Percentiles rank a stretch among this genome's conserved stretches.
Evolutionary conservation across 2,113 vertebrate genomes (phyloP).

Genomic region (Gila orcuttii): DNA sequence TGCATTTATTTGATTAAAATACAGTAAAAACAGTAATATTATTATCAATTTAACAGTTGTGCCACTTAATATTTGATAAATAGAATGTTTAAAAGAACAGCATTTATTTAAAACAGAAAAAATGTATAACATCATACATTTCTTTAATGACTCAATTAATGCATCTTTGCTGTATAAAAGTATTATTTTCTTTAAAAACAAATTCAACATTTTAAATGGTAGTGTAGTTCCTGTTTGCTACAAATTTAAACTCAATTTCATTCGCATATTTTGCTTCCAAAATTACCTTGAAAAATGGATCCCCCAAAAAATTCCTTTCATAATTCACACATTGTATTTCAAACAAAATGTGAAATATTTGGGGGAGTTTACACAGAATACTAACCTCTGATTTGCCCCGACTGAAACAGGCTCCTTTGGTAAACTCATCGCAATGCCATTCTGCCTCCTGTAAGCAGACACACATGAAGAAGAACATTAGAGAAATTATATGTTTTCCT

Average conservation of each 20-base stretch:
- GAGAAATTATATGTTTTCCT: not conserved
- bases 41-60: not conserved
- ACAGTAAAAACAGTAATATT: not conserved
- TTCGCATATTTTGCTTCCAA: not conserved
- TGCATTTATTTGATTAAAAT: not conserved
- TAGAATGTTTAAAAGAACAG: not conserved
- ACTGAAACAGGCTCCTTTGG: slow-evolving; percentile 94
- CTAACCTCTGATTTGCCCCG: slow-evolving; percentile 96
- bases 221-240: too few species aligned
- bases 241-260: too few species aligned
- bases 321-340: not conserved
- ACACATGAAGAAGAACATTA: slow-evolving; percentile 41
- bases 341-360: not conserved
- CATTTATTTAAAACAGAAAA: not conserved
- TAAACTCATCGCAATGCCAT: slow-evolving; percentile 93
- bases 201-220: too few species aligned
- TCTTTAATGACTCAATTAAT: not conserved
- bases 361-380: not conserved
- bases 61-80: too few species aligned
- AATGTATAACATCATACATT: not conserved
- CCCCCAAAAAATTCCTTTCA: not conserved
- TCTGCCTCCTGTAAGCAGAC: slow-evolving; percentile 82
- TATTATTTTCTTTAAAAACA: not conserved
- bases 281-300: not conserved
- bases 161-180: not conserved